These are phyloP conservation scores for Fundulus diaphanus DNA, from an alignment of 2,797 vertebrate genomes.

Conservation along the genomic window DNA sequence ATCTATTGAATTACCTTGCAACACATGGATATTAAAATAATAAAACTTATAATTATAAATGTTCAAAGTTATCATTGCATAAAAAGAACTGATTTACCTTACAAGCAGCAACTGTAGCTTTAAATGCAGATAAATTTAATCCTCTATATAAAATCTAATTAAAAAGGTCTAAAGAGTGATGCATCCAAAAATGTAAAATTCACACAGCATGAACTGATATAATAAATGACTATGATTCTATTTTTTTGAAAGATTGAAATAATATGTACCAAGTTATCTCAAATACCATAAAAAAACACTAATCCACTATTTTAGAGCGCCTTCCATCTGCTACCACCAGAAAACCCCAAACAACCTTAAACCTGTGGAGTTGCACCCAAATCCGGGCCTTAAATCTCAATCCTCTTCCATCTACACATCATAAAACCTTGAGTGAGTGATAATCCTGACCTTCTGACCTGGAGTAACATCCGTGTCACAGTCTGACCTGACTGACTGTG, in stretches of 20 bases:
- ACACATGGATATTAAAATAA: not conserved
- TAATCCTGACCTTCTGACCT: slow-evolving; percentile 56
- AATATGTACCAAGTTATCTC: not conserved
- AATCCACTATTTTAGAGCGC: not conserved
- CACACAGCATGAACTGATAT: too few relatives aligned
- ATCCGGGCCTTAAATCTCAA: slow-evolving; percentile 36
- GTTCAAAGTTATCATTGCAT: not conserved
- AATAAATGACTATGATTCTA: not conserved
- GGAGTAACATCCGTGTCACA: not conserved
- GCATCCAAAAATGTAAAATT: too few relatives aligned
- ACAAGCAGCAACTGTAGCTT: not conserved
- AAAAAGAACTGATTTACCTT: not conserved
- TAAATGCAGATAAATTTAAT: not conserved
- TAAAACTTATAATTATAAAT: not conserved
- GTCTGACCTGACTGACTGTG: slow-evolving; percentile 12
- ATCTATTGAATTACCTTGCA: not conserved
- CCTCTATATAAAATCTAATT: not conserved
- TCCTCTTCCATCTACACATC: slow-evolving; percentile 22
- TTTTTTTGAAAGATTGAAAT: not conserved
- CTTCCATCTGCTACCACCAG: slow-evolving; percentile 23
- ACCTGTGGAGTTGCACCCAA: slow-evolving; percentile 23
- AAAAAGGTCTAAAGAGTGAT: too few relatives aligned
- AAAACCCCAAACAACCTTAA: slow-evolving; percentile 21
- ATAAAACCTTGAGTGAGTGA: slow-evolving; percentile 2
- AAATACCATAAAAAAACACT: not conserved